A percentile compares a stretch with the other conserved stretches of the same genome.
phyloP scores from a whole-genome alignment of 2,797 vertebrate species.

The Chelidonichthys spinosus region DNA sequence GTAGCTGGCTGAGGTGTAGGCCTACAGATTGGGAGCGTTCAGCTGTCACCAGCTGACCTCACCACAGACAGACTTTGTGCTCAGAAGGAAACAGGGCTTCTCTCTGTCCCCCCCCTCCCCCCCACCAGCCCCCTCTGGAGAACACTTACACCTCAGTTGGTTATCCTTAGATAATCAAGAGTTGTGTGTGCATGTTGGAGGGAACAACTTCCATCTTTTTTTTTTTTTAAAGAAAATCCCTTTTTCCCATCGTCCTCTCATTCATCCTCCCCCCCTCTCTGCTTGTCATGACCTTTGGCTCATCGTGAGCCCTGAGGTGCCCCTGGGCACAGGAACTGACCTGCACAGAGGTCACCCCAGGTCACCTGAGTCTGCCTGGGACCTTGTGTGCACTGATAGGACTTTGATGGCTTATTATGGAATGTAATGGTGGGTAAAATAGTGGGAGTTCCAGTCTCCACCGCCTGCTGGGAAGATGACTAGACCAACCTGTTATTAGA shows the following conservation, averaged over 20 bases:
- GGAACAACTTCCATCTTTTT: conserved; percentile 56
- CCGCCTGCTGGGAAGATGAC: conserved; percentile 63
- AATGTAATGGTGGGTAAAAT: conserved; percentile 72
- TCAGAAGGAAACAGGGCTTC: conserved; percentile 70
- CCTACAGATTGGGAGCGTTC: conserved; percentile 73
- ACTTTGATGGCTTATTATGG: conserved; percentile 77
- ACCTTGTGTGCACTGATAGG: conserved; percentile 67
- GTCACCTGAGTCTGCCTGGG: conserved; percentile 64
- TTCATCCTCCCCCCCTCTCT: neutral
- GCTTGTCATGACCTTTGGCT: conserved; percentile 70
- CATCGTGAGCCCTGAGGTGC: conserved; percentile 48
- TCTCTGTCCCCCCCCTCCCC: conserved; percentile 58
- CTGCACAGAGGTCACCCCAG: conserved; percentile 69
- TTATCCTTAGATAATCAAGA: conserved; percentile 72
- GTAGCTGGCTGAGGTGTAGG: conserved; percentile 74
- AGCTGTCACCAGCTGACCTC: conserved; percentile 83
- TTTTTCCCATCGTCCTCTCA: conserved; percentile 51
- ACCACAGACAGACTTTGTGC: conserved; percentile 81
- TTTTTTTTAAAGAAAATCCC: conserved; percentile 38
- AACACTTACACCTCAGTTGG: conserved; percentile 79
- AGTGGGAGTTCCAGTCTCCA: conserved; percentile 49
- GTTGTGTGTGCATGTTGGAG: conserved; percentile 50
- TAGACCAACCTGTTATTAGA: conserved; percentile 51
- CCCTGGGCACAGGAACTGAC: conserved; percentile 78
- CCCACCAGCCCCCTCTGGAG: conserved; percentile 45